Conservation (phyloP, 2,113 vertebrate species). For the Muntiacus muntjak region DNA sequence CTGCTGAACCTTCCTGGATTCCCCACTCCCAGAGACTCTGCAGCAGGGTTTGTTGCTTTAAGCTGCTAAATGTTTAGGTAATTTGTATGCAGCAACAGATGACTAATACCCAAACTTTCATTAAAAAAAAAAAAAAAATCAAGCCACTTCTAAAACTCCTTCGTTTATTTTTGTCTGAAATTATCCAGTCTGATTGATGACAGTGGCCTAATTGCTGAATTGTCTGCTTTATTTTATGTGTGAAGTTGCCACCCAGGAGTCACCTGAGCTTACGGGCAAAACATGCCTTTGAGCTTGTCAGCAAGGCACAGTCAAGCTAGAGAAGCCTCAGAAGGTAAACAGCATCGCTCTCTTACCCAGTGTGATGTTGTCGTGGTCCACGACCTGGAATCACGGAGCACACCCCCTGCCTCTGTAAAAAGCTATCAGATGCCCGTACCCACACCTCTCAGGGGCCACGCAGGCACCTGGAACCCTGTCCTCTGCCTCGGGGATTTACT, state of each 20-base stretch:
- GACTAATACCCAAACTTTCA: background rate
- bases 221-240: background rate
- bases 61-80: background rate
- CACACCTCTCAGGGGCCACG: rapidly evolving
- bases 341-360: background rate
- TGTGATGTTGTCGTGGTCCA: background rate
- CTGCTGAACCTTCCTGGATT: background rate
- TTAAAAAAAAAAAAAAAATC: background rate
- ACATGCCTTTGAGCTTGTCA: constrained; percentile 28
- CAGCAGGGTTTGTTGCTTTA: background rate
- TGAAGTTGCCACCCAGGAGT: background rate
- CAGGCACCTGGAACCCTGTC: background rate
- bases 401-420: background rate
- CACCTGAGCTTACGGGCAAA: background rate
- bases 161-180: background rate
- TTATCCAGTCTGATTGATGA: background rate
- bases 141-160: background rate
- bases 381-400: background rate
- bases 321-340: constrained; percentile 25
- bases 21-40: background rate
- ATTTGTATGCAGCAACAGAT: background rate
- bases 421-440: background rate
- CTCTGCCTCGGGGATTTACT: background rate
- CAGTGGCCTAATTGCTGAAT: background rate
- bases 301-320: background rate